A percentile compares a stretch with the other conserved stretches of the same genome.
phyloP scores from a whole-genome alignment of 2,113 vertebrate genomes.

The Bufo gargarizans region DNA sequence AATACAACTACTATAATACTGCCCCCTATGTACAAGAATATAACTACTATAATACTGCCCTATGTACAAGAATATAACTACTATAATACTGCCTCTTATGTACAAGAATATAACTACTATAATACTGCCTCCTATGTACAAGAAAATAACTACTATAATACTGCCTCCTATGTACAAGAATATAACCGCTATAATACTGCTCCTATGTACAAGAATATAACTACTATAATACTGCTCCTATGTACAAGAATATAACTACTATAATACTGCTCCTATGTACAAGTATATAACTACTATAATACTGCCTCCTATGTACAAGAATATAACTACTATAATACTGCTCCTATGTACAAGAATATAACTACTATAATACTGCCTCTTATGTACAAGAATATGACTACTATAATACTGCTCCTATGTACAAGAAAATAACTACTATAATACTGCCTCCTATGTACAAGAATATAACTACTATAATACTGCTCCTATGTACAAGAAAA shows the following conservation, averaged over 20 bases:
- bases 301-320: too few species aligned
- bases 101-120: slow-evolving; percentile 13
- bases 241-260: too few species aligned
- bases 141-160: slow-evolving; percentile 10
- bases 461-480: slow-evolving; percentile 5
- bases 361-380: not conserved
- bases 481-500: not conserved
- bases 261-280: too few species aligned
- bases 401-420: not conserved
- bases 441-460: not conserved
- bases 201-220: not conserved
- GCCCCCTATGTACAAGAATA: not conserved
- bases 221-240: too few species aligned
- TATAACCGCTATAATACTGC: not conserved
- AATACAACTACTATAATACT: slow-evolving; percentile 1
- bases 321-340: not conserved
- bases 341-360: not conserved
- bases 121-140: not conserved
- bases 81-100: not conserved
- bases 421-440: slow-evolving; percentile 13
- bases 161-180: not conserved
- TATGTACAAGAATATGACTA: slow-evolving; percentile 6
- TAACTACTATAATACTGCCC: not conserved
- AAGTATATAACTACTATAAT: too few species aligned
- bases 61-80: not conserved